phyloP scores from a whole-genome alignment of 2,888 invertebrate species.

The Leucophenga montana region DNA sequence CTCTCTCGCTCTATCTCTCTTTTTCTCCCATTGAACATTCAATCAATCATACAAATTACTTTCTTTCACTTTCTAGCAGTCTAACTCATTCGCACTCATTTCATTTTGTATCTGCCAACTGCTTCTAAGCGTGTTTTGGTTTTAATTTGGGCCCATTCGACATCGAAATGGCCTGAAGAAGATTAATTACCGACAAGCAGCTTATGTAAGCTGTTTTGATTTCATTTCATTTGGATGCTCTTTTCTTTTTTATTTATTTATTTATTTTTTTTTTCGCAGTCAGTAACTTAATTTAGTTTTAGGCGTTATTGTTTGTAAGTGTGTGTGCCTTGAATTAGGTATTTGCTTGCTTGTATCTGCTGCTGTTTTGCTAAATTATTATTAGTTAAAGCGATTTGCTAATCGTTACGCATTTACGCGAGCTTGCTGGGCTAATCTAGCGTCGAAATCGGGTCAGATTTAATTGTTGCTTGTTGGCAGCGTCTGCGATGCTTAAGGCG shows the following conservation, averaged over 20 bases:
- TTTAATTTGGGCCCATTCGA: not conserved
- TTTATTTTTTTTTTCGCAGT: not conserved
- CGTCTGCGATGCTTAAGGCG: too few relatives aligned
- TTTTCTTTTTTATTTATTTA: not conserved
- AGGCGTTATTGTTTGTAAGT: not conserved
- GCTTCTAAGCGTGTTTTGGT: constrained; percentile 6
- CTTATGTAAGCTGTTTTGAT: constrained; percentile 15
- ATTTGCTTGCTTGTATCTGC: not conserved
- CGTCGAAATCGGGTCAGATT: constrained; percentile 2
- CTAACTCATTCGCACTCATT: not conserved
- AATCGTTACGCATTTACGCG: constrained; percentile 19
- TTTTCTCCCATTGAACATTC: not conserved
- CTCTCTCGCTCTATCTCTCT: not conserved
- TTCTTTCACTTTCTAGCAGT: not conserved
- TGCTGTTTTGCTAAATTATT: constrained; percentile 15
- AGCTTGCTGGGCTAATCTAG: not conserved
- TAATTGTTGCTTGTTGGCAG: constrained; percentile 12
- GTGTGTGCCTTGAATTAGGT: not conserved
- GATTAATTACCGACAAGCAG: constrained; percentile 8
- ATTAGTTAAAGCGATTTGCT: constrained; percentile 2
- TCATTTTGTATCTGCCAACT: not conserved
- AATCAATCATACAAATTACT: too few relatives aligned
- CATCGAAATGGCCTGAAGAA: constrained; percentile 5
- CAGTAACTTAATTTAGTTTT: not conserved
- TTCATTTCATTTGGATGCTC: not conserved